Evolutionary conservation across 2,888 invertebrate genomes (phyloP), one percentile per base, ranked within the genome.

Genomic region (Nebria salina): DNA sequence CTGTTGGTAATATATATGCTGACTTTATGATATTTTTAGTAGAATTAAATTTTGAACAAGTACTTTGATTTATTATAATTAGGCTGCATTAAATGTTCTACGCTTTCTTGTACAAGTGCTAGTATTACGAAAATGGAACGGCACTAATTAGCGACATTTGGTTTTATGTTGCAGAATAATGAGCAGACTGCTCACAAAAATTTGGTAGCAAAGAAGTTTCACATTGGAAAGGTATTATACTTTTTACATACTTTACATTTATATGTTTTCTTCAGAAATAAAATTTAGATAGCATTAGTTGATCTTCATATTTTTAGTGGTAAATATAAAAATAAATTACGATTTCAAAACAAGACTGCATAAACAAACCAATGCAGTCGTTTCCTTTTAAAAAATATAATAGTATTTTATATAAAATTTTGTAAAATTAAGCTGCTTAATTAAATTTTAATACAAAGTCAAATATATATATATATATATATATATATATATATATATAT

Each of bases 151-250:
- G 65, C 68, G 20, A 68, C 25, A 26, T 15, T 75, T 72, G 76
- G 76, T 65, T 65, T 81, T 81, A 43, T 81, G 73, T 81, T 81
- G 34, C 81, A 81, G 81, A 81, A 76, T 76, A 81, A 76, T 81
- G 81, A 81, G 25, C 72, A 26, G 4, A 20, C 15, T 25, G 66
- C 73, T 85, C 94, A 93, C 87, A 94, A 94, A 88, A 93, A 91
- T 85, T 89, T 94, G 84, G 94, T 95, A 54, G 94, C 95, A 1
- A 96, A 96, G 90, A 95, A 95, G 87, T 94, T 91, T 85, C 92
- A 93, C 84, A 90, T 91, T n/a, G 88, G 89, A 83, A 90, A 91
- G 89, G 91, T 91, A 87, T 86, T 84, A 70, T 72, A 26, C 9
- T 64, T 42, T 81, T 70, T 20, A 72, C 76, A 72, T 83, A 81